Conservation (phyloP, 2,113 vertebrate genomes). For the Pseudopodoces humilis region DNA sequence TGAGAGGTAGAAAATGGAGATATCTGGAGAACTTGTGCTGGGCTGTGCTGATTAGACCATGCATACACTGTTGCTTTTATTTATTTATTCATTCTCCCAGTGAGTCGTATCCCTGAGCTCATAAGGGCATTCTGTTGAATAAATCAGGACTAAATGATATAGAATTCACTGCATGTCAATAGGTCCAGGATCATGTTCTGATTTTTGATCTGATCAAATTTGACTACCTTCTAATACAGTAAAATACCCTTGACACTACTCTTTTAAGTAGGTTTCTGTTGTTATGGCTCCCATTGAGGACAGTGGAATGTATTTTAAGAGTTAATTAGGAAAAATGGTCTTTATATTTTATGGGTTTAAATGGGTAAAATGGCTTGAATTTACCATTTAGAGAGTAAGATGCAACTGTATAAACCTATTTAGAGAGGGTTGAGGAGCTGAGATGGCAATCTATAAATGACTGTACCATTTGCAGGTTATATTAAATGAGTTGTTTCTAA, state of each 20-base stretch:
- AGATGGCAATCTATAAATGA: not conserved
- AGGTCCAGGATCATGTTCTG: not conserved
- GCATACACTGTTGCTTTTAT: not conserved
- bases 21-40: not conserved
- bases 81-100: not conserved
- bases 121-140: not conserved
- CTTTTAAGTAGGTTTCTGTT: not conserved
- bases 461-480: not conserved
- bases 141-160: not conserved
- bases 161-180: not conserved
- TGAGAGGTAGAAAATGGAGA: not conserved
- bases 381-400: not conserved
- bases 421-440: not conserved
- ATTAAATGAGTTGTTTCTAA: not conserved
- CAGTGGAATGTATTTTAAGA: not conserved
- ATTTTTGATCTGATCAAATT: not conserved
- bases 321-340: not conserved
- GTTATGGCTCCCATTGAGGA: not conserved
- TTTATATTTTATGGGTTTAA: not conserved
- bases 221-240: not conserved
- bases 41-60: not conserved
- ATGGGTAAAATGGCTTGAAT: not conserved
- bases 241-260: not conserved
- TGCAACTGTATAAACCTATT: not conserved
- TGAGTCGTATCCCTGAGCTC: not conserved